These are phyloP conservation scores for Aythya baeri DNA, from an alignment of 2,113 vertebrate genomes.

Conservation along the genomic window DNA sequence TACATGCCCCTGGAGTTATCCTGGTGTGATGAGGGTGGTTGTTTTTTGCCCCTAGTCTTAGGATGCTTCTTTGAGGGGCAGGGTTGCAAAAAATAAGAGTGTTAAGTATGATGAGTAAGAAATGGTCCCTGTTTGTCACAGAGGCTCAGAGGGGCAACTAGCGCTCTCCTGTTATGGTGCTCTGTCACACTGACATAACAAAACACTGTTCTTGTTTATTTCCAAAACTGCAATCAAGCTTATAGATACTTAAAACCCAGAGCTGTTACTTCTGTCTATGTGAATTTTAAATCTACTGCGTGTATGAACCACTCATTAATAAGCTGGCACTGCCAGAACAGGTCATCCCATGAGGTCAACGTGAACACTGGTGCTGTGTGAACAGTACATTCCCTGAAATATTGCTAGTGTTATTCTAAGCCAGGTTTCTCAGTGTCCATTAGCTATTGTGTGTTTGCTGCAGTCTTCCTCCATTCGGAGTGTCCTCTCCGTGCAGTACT, in stretches of 20 bases:
- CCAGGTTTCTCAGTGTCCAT: neutral
- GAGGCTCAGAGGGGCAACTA: neutral
- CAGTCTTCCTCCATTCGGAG: neutral
- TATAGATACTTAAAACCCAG: neutral
- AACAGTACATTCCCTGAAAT: neutral
- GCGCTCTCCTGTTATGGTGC: neutral
- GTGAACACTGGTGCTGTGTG: neutral
- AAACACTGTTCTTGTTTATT: neutral
- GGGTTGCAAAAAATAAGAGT: neutral
- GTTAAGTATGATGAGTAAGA: neutral
- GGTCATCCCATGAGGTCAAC: neutral
- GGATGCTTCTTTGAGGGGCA: neutral
- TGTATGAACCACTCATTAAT: neutral
- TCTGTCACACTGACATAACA: neutral
- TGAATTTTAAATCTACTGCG: neutral
- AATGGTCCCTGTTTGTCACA: neutral
- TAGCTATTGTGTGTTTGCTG: neutral
- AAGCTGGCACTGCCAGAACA: neutral
- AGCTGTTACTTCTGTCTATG: too few relatives aligned
- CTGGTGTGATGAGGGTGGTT: neutral
- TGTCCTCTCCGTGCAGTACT: neutral
- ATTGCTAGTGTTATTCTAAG: neutral
- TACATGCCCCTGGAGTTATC: neutral
- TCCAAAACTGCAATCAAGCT: neutral
- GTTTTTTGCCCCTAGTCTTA: neutral